Evolutionary conservation across 1,140 invertebrate species (phyloP).

Genomic region (Drosophila biarmipes): DNA sequence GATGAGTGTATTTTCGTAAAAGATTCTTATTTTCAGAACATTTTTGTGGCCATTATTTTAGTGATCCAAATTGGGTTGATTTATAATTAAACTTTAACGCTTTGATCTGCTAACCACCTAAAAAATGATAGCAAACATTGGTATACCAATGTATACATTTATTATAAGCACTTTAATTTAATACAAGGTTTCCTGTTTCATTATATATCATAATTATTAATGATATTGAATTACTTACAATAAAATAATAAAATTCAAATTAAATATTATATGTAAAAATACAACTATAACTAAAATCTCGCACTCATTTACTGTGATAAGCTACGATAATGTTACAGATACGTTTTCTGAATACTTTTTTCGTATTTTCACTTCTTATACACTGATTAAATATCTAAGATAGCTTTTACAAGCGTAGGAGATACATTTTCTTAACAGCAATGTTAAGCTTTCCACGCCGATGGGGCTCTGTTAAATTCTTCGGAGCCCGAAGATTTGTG

Average conservation of each 20-base stretch:
- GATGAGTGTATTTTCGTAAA: too few relatives aligned
- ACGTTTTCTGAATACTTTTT: too few relatives aligned
- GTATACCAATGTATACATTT: too few relatives aligned
- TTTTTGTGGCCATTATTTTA: background rate
- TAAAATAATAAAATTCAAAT: background rate
- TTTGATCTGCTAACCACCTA: too few relatives aligned
- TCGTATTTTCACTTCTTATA: background rate
- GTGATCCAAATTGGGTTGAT: too few relatives aligned
- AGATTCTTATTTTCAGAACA: background rate
- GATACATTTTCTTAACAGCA: constrained; percentile 22
- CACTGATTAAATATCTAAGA: constrained; percentile 15
- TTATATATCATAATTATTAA: too few relatives aligned
- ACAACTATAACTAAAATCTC: too few relatives aligned
- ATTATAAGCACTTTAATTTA: too few relatives aligned
- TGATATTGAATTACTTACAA: too few relatives aligned
- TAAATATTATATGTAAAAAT: background rate
- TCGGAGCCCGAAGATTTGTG: constrained; percentile 16
- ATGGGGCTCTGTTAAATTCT: constrained; percentile 12
- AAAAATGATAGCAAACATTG: too few relatives aligned
- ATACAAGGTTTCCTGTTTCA: too few relatives aligned
- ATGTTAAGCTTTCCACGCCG: constrained; percentile 1
- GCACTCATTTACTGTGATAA: background rate
- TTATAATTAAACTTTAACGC: too few relatives aligned
- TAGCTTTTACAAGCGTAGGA: background rate
- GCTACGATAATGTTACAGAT: background rate